phyloP scores from a whole-genome alignment of 1,140 invertebrate species.

The Aradophagus sp. region DNA sequence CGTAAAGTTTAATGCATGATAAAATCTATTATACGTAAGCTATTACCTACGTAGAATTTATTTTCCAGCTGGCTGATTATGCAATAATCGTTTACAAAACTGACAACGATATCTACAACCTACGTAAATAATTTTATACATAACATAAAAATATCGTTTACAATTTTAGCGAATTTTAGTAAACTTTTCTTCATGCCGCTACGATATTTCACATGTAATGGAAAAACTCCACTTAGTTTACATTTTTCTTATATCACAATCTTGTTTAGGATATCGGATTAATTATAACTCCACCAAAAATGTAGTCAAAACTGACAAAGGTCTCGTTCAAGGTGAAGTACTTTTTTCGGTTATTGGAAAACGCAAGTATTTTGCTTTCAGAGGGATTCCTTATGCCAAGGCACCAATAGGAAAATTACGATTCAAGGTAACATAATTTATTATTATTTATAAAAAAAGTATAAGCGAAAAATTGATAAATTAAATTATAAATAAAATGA shows the following conservation, averaged over 20 bases:
- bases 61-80: conserved; percentile 12
- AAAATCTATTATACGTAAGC: too few relatives aligned
- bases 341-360: conserved; percentile 25
- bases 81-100: conserved; percentile 7
- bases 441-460: background rate
- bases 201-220: background rate
- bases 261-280: background rate
- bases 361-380: conserved; percentile 53
- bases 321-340: conserved; percentile 4
- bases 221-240: background rate
- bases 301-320: conserved; percentile 18
- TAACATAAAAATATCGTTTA: too few relatives aligned
- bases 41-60: too few relatives aligned
- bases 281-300: background rate
- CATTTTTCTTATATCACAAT: conserved; percentile 5
- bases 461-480: too few relatives aligned
- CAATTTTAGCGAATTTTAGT: background rate
- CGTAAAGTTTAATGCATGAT: too few relatives aligned
- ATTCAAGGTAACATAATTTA: conserved; percentile 37
- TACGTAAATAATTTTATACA: conserved; percentile 1
- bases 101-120: conserved; percentile 3
- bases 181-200: background rate
- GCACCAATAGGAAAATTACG: conserved; percentile 45
- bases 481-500: too few relatives aligned
- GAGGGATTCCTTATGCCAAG: conserved; percentile 51